These are phyloP conservation scores for Alviniconcha strummeri DNA, from an alignment of 2,888 invertebrate species.

Conservation along the genomic window DNA sequence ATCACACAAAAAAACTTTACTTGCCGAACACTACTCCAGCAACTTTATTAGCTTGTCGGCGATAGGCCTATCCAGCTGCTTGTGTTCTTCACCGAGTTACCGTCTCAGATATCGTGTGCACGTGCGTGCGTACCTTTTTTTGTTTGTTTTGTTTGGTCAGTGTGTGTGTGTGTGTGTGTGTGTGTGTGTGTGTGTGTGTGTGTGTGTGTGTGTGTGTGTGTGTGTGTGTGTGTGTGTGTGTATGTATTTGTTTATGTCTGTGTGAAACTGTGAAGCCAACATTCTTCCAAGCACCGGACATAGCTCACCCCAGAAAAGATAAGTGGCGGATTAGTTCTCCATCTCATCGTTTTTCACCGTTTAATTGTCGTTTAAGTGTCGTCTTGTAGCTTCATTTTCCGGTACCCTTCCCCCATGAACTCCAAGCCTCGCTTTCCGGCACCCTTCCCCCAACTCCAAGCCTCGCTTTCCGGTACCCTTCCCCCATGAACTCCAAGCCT, in stretches of 20 bases:
- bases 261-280: not conserved
- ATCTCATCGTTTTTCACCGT: no score
- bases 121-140: not conserved
- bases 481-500: no score
- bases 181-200: constrained; percentile 21
- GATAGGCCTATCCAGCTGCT: not conserved
- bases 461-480: no score
- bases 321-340: no score
- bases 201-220: not conserved
- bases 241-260: no score
- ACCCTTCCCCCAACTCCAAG: no score
- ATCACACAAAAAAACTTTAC: no score
- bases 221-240: not conserved
- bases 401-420: no score
- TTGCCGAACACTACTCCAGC: no score
- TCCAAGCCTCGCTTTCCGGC: no score
- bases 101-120: no score
- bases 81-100: not conserved
- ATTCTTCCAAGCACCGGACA: not conserved
- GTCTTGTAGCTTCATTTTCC: not conserved
- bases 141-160: not conserved
- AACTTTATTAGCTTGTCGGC: not conserved
- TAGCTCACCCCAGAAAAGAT: not conserved
- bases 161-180: constrained; percentile 21
- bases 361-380: not conserved